Evolutionary conservation across 2,888 invertebrate genomes (phyloP), one percentile per base, ranked within the genome.

Genomic region (Drosophila recens): DNA sequence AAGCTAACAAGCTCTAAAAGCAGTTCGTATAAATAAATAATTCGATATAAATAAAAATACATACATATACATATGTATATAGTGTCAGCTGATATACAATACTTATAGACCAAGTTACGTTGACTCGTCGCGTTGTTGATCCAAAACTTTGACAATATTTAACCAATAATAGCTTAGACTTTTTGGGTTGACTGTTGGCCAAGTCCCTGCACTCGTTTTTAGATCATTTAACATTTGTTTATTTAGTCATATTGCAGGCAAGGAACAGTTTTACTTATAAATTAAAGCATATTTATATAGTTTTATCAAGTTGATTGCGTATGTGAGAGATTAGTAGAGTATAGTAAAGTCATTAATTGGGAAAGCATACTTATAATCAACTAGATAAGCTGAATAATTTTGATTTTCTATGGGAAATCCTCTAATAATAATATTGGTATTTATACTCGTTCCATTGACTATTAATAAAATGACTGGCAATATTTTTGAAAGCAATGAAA

Each of bases 111-210:
- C 27, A 51, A 15, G 51, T 27, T 43, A n/a, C 34, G 17, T 59
- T 48, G 15, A 56, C 15, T 36, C 36, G 4, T 5, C 1, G 40
- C n/a, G 38, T 57, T 43, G 38, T 40, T 38, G 46, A 40, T 42
- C 27, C 38, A 67, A 42, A 67, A 68, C 67, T 58, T 79, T 72
- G 66, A 68, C 79, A 76, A 71, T 80, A 73, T 80, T 68, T 71
- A 73, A 73, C 79, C 73, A 75, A 79, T 79, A 72, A 79, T 67
- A 52, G 40, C 67, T 36, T 40, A 62, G 66, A 67, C 58, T 68
- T 67, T 34, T 34, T 36, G 23, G 6, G 20, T 27, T 34, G 51
- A 36, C 40, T 66, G 56, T 72, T 72, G 46, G 54, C 34, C 52
- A 23, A 46, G 45, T 63, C 13, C 40, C 54, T 51, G 17, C 13